Conservation (phyloP, 2,113 vertebrate genomes). For the Passer domesticus region DNA sequence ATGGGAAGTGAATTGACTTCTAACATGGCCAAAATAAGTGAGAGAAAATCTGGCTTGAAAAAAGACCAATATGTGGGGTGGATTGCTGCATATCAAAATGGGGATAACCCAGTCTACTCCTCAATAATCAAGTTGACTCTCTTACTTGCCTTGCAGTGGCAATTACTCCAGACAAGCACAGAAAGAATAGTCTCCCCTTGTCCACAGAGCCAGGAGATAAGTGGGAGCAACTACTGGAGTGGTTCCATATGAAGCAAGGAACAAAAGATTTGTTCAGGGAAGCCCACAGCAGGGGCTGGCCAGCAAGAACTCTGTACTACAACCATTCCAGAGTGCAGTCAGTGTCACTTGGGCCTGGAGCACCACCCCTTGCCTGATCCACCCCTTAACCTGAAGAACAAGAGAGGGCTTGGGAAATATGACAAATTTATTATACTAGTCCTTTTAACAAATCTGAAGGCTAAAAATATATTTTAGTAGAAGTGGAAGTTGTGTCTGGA, state of each 20-base stretch:
- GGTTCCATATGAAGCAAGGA: background rate
- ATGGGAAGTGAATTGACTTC: background rate
- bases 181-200: background rate
- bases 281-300: background rate
- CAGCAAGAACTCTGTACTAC: background rate
- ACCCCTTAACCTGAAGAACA: background rate
- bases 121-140: background rate
- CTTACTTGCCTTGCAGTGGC: background rate
- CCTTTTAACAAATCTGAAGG: background rate
- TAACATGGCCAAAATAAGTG: background rate
- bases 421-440: background rate
- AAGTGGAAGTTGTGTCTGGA: background rate
- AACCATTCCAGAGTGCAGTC: background rate
- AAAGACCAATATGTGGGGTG: background rate
- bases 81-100: background rate
- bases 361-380: background rate
- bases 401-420: background rate
- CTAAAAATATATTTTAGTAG: background rate
- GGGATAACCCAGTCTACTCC: background rate
- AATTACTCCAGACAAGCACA: background rate
- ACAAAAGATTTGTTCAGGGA: background rate
- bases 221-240: background rate
- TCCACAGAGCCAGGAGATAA: background rate
- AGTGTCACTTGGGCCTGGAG: background rate
- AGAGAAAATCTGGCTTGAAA: background rate